Conservation (phyloP, 2,113 vertebrate genomes). For the Xyliphius kryptos region DNA sequence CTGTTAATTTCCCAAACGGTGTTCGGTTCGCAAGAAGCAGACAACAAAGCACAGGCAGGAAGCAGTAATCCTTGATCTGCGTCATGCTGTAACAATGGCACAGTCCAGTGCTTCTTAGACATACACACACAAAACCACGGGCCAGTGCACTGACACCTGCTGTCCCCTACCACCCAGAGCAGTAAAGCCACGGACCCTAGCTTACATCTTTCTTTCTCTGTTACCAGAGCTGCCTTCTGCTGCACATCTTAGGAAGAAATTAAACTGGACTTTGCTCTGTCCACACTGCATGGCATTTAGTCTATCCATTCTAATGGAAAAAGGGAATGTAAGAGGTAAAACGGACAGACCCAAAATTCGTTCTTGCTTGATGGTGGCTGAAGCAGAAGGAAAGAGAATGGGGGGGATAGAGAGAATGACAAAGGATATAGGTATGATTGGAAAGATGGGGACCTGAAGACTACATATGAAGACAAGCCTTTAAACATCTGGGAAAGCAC, state of each 20-base stretch:
- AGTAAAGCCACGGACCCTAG: slow-evolving; percentile 3
- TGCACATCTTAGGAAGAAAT: too few species aligned
- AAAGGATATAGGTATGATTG: slow-evolving; percentile 42
- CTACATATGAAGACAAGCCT: slow-evolving; percentile 70
- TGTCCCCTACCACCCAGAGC: slow-evolving; percentile 53
- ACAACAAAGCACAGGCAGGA: slow-evolving; percentile 67
- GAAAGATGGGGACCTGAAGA: slow-evolving; percentile 52
- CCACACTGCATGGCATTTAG: too few species aligned
- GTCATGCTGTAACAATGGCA: slow-evolving; percentile 58
- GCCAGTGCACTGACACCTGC: slow-evolving; percentile 46
- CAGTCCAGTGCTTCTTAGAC: slow-evolving; percentile 36
- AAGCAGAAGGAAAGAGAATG: slow-evolving; percentile 23
- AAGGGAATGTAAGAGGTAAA: slow-evolving; percentile 10
- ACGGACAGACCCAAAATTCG: background rate
- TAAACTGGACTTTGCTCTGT: too few species aligned
- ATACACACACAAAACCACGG: slow-evolving; percentile 40
- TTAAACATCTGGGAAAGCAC: slow-evolving; percentile 96
- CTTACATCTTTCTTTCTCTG: slow-evolving; percentile 10
- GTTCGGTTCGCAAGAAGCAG: slow-evolving; percentile 57
- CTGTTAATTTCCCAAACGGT: slow-evolving; percentile 53
- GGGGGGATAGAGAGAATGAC: slow-evolving; percentile 5
- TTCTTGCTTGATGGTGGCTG: background rate
- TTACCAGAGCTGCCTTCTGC: slow-evolving; percentile 14
- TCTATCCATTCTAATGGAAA: too few species aligned
- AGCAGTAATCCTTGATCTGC: slow-evolving; percentile 69